Evolutionary conservation across 92 coral and sea anemone genomes (phyloP).

Genomic region (Montipora capitata): DNA sequence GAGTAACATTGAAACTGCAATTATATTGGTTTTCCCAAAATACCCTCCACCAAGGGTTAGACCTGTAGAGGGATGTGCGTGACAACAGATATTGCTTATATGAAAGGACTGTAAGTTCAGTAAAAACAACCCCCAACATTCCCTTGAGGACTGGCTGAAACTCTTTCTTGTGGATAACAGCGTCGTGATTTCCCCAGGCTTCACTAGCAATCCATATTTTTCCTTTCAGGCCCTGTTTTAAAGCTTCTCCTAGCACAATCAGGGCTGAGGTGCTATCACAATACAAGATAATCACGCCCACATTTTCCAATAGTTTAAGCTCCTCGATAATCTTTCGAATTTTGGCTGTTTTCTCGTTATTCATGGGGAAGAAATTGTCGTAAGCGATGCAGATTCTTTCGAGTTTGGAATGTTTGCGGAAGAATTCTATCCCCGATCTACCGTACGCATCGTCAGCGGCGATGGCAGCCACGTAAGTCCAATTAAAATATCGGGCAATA

Average conservation of each 20-base stretch:
- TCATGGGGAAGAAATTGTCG: slow-evolving; percentile 75
- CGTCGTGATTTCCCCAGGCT: slow-evolving; percentile 74
- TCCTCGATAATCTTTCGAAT: slow-evolving; percentile 65
- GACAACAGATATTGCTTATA: slow-evolving; percentile 62
- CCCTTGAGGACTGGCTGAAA: slow-evolving; percentile 72
- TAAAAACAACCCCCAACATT: slow-evolving; percentile 79
- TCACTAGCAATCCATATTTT: slow-evolving; percentile 93
- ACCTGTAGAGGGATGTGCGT: slow-evolving; percentile 68
- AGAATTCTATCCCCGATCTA: slow-evolving; percentile 77
- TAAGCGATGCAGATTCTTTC: slow-evolving; percentile 81
- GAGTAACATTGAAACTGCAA: slow-evolving; percentile 61
- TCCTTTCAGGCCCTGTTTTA: slow-evolving; percentile 47
- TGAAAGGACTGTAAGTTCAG: slow-evolving; percentile 58
- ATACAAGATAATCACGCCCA: slow-evolving; percentile 76
- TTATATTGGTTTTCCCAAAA: slow-evolving; percentile 80
- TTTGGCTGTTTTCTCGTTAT: slow-evolving; percentile 16
- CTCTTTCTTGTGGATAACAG: slow-evolving; percentile 6
- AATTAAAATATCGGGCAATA: slow-evolving; percentile 79
- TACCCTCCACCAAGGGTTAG: slow-evolving; percentile 78
- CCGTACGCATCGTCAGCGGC: slow-evolving; percentile 91
- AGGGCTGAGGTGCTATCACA: slow-evolving; percentile 35
- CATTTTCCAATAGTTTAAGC: slow-evolving; percentile 50
- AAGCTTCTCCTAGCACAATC: slow-evolving; percentile 63
- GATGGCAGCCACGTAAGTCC: slow-evolving; percentile 90
- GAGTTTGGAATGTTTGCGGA: slow-evolving; percentile 72